Evolutionary conservation across 30 jellyfish, hydroid and myxozoan species (phyloP).

Genomic region (Phacellophora camtschatica): DNA sequence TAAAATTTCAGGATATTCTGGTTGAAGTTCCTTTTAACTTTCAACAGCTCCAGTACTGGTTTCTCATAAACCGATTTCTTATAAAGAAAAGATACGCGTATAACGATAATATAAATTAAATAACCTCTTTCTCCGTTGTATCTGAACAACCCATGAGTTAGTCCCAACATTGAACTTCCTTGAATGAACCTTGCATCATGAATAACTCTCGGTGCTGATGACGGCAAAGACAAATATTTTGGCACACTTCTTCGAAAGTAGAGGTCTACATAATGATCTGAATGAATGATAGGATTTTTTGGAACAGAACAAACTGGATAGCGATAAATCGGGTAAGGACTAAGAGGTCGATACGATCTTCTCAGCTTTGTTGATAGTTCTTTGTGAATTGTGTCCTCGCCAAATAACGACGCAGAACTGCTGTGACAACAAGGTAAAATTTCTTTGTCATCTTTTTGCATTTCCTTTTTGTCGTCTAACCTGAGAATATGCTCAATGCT

Average conservation of each 20-base stretch:
- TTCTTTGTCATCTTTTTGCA: not conserved
- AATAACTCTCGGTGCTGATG: not conserved
- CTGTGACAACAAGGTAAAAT: not conserved
- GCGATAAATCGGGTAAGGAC: conserved; percentile 19
- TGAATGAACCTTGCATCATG: not conserved
- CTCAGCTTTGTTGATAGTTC: not conserved
- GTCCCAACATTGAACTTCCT: not conserved
- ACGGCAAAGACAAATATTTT: conserved; percentile 9
- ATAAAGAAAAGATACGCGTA: no score
- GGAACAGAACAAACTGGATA: conserved; percentile 56
- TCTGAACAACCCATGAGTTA: not conserved
- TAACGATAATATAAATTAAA: no score
- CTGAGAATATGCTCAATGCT: conserved; percentile 52
- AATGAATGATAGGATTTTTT: conserved; percentile 12
- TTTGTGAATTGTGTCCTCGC: conserved; percentile 3
- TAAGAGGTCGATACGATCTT: not conserved
- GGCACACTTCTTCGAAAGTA: conserved; percentile 2
- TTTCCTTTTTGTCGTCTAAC: not conserved
- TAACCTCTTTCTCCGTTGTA: not conserved
- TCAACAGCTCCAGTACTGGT: no score
- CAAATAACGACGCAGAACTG: not conserved
- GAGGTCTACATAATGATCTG: not conserved
- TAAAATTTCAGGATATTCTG: no score
- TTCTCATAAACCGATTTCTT: no score
- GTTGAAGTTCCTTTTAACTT: no score